Conservation (phyloP, 1,140 invertebrate species). For the Hesperophylax magnus region DNA sequence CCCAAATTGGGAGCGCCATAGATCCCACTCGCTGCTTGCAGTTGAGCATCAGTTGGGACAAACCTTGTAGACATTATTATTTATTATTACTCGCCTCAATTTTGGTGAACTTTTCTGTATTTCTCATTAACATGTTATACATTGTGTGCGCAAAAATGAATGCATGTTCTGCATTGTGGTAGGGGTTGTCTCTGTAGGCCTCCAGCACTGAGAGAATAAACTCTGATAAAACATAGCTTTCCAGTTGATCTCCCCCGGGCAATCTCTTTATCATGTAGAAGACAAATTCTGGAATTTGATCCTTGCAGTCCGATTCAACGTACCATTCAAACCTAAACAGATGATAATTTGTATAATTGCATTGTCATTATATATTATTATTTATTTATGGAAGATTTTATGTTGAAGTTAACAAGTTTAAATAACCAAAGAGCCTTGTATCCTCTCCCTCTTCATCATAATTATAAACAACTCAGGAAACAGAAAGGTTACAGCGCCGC, state of each 20-base stretch:
- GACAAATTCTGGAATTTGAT: conserved; percentile 67
- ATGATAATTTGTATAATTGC: conserved; percentile 23
- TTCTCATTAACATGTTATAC: conserved; percentile 70
- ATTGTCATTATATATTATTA: too few species aligned
- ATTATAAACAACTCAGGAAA: too few species aligned
- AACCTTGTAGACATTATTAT: too few species aligned
- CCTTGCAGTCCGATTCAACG: conserved; percentile 65
- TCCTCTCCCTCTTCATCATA: too few species aligned
- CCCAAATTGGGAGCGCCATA: too few species aligned
- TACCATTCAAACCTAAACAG: conserved; percentile 70
- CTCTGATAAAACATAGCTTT: conserved; percentile 60
- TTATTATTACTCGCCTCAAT: conserved; percentile 64
- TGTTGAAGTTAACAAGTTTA: too few species aligned
- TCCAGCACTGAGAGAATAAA: conserved; percentile 69
- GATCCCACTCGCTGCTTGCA: too few species aligned
- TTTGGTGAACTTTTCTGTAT: conserved; percentile 66
- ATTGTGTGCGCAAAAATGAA: conserved; percentile 73
- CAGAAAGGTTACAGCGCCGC: too few species aligned
- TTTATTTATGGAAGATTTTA: too few species aligned
- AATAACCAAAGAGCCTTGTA: too few species aligned
- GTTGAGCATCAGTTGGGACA: too few species aligned
- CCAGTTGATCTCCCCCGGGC: conserved; percentile 62
- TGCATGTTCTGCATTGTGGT: conserved; percentile 74
- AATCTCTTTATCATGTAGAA: conserved; percentile 69
- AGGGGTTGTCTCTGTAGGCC: conserved; percentile 70